A percentile compares a stretch with the other conserved stretches of the same genome.
These are phyloP conservation scores for Pungitius pungitius DNA, from an alignment of 2,113 vertebrate genomes.

Conservation along the genomic window DNA sequence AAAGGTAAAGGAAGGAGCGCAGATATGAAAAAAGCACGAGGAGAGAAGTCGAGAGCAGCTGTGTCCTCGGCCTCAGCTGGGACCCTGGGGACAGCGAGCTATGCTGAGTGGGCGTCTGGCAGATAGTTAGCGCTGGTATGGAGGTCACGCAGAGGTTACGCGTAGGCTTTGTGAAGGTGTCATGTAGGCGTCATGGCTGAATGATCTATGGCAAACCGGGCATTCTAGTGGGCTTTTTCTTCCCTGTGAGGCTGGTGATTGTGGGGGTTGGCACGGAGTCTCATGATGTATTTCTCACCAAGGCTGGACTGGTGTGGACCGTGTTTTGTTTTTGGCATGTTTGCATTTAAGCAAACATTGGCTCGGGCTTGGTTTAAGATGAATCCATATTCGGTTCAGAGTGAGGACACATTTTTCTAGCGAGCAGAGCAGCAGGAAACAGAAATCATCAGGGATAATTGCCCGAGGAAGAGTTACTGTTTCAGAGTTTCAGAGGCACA, in stretches of 20 bases:
- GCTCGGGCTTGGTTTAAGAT: slow-evolving; percentile 15
- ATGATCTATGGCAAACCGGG: slow-evolving; percentile 57
- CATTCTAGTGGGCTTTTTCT: slow-evolving; percentile 48
- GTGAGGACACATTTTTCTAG: slow-evolving; percentile 50
- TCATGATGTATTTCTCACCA: slow-evolving; percentile 36
- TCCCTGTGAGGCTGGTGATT: slow-evolving; percentile 20
- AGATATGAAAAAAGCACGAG: slow-evolving; percentile 56
- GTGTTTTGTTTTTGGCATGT: slow-evolving; percentile 46
- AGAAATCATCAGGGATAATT: slow-evolving; percentile 48
- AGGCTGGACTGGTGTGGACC: slow-evolving; percentile 20
- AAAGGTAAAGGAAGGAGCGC: slow-evolving; percentile 39
- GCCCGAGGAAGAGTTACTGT: slow-evolving; percentile 29
- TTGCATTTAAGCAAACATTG: slow-evolving; percentile 37
- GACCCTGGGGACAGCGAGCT: slow-evolving; percentile 58
- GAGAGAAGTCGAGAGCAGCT: slow-evolving; percentile 73
- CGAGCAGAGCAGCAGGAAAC: slow-evolving; percentile 48
- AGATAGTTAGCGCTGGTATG: slow-evolving; percentile 47
- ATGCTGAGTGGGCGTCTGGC: slow-evolving; percentile 70
- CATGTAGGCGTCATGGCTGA: slow-evolving; percentile 49
- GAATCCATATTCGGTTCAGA: slow-evolving; percentile 51
- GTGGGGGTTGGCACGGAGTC: slow-evolving; percentile 25
- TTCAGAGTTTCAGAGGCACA: slow-evolving; percentile 45
- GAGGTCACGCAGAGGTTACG: slow-evolving; percentile 59
- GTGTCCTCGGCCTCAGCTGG: slow-evolving; percentile 55
- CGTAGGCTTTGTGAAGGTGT: slow-evolving; percentile 69